Percentiles rank a stretch among this genome's conserved stretches.
phyloP scores from a whole-genome alignment of 2,797 vertebrate species.

The Galagoides demidoff region DNA sequence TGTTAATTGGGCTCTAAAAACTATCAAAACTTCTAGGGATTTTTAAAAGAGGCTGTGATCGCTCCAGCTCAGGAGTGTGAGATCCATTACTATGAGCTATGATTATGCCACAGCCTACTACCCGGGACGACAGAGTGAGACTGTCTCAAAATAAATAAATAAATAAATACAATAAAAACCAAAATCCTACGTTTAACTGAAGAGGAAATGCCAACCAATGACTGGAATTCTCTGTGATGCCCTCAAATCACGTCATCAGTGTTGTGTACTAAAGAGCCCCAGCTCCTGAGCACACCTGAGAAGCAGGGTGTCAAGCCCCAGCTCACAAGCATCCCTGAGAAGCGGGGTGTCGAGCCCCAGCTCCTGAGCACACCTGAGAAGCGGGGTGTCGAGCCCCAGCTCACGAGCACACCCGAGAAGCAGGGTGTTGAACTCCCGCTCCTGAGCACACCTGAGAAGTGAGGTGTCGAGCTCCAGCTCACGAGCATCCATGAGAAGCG shows the following conservation, averaged over 20 bases:
- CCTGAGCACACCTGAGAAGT: background rate
- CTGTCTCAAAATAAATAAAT: too few relatives aligned
- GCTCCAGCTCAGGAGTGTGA: too few relatives aligned
- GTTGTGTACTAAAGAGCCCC: background rate
- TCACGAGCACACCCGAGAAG: background rate
- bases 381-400: too few relatives aligned
- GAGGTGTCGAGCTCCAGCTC: background rate
- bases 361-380: background rate
- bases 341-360: too few relatives aligned
- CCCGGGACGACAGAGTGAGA: too few relatives aligned
- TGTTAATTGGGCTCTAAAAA: background rate
- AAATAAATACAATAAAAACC: background rate
- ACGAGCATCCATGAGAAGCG: background rate
- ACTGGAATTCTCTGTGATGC: background rate
- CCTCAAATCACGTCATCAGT: background rate
- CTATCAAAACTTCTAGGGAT: background rate
- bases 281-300: background rate
- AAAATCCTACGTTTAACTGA: constrained; percentile 33
- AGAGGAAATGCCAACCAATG: background rate
- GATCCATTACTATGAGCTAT: too few relatives aligned
- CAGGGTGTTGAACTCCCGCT: accelerated
- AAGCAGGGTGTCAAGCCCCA: background rate
- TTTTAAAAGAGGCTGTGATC: background rate
- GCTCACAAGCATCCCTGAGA: background rate
- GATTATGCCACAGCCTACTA: too few relatives aligned